Evolutionary conservation across 2,797 vertebrate genomes (phyloP).

Genomic region (Siniperca obscura): DNA sequence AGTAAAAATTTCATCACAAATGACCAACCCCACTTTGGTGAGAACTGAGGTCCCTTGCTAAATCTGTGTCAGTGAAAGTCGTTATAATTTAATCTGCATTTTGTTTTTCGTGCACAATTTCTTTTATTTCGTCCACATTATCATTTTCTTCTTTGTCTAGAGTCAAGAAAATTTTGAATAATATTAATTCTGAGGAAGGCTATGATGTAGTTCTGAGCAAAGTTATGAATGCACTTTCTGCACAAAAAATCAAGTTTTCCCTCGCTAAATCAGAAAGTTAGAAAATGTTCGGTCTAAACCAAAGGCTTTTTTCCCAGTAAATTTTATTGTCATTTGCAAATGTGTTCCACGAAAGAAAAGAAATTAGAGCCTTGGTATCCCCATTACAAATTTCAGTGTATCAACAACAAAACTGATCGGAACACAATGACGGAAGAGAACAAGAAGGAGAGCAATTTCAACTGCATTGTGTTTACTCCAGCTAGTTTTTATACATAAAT

Average conservation of each 20-base stretch:
- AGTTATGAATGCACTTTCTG: background rate
- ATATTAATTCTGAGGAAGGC: background rate
- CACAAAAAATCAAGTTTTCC: background rate
- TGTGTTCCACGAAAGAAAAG: background rate
- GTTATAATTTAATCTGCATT: slow-evolving; percentile 2
- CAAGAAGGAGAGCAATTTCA: background rate
- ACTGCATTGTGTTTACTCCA: background rate
- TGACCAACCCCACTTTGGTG: background rate
- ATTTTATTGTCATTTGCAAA: slow-evolving; percentile 19
- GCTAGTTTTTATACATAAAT: background rate
- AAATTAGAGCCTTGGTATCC: background rate
- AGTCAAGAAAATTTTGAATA: background rate
- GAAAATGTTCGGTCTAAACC: background rate
- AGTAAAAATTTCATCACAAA: slow-evolving; percentile 11
- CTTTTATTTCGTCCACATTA: slow-evolving; percentile 1
- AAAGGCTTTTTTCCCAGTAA: background rate
- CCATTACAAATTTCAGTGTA: background rate
- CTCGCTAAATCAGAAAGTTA: background rate
- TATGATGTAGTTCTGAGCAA: background rate
- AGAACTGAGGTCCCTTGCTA: background rate
- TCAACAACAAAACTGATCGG: background rate
- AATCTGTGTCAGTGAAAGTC: slow-evolving; percentile 13
- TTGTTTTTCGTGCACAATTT: slow-evolving; percentile 6
- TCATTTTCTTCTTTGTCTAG: background rate
- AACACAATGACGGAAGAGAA: background rate